Conservation (phyloP, 2,113 vertebrate genomes). For the Cheirogaleus medius region DNA sequence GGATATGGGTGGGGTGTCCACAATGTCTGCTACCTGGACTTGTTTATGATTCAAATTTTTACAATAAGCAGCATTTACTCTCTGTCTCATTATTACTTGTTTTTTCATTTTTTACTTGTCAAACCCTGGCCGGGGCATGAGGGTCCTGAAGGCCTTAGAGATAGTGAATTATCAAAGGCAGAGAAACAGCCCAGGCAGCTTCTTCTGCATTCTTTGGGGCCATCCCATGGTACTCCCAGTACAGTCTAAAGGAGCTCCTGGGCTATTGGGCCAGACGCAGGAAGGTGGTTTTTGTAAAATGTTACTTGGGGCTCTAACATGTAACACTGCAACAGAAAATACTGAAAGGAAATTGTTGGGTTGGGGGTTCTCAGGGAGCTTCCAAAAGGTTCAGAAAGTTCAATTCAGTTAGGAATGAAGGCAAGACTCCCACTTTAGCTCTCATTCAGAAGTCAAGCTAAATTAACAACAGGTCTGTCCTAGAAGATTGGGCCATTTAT, state of each 20-base stretch:
- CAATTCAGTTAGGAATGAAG: constrained; percentile 9
- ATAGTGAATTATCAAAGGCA: background rate
- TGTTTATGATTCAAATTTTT: background rate
- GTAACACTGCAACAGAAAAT: background rate
- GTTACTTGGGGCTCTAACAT: background rate
- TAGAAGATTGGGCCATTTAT: background rate
- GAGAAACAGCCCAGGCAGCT: background rate
- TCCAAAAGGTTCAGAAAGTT: background rate
- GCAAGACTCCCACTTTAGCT: background rate
- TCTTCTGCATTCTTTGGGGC: background rate
- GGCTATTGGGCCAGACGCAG: background rate
- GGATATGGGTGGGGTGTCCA: background rate
- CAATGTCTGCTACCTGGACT: background rate
- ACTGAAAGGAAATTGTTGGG: background rate
- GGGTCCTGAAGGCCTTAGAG: background rate
- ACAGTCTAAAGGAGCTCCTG: background rate
- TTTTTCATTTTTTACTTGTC: background rate
- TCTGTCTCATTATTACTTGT: background rate
- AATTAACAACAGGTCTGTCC: background rate
- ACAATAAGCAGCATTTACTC: background rate
- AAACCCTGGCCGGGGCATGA: background rate
- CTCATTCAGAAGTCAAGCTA: background rate
- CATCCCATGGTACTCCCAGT: background rate
- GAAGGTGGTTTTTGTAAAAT: background rate
- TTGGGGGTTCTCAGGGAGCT: background rate